These are phyloP conservation scores for Diadema setosum DNA, from an alignment of 35 echinoderm and acorn worm genomes.

Conservation along the genomic window DNA sequence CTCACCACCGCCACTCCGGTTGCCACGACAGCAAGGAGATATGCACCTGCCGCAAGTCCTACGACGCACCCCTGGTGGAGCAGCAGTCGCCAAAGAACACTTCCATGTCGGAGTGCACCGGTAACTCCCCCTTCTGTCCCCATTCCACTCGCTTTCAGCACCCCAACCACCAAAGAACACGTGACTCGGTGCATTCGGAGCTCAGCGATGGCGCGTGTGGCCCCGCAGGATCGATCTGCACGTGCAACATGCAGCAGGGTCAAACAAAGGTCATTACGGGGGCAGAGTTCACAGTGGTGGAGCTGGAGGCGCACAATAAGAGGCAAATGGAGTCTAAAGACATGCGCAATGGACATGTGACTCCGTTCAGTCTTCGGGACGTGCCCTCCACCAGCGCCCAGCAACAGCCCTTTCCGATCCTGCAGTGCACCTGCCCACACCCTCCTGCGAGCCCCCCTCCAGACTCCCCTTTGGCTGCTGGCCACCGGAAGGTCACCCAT, in stretches of 20 bases:
- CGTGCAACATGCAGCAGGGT: neutral
- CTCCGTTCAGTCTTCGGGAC: neutral
- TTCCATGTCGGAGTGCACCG: slow-evolving; percentile 37
- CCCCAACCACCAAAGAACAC: slow-evolving; percentile 9
- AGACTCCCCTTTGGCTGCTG: neutral
- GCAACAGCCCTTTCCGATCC: neutral
- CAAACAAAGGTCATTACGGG: slow-evolving; percentile 1
- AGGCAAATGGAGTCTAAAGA: neutral
- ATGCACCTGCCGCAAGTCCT: slow-evolving; percentile 39
- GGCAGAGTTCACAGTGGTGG: neutral
- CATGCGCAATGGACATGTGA: neutral
- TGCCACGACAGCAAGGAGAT: slow-evolving; percentile 27
- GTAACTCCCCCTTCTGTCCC: slow-evolving; percentile 72
- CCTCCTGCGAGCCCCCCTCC: neutral
- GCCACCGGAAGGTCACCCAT: neutral
- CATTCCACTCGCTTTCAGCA: slow-evolving; percentile 67
- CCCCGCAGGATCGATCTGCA: neutral
- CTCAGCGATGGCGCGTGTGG: neutral
- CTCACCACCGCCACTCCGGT: slow-evolving; percentile 30
- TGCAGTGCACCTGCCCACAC: neutral
- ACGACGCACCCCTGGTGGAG: neutral
- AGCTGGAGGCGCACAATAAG: slow-evolving; percentile 2
- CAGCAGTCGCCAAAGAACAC: neutral
- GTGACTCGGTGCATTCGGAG: slow-evolving; percentile 36
- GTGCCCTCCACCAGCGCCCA: neutral